Evolutionary conservation across 2,113 vertebrate genomes (phyloP).

Genomic region (Cathartes aura): DNA sequence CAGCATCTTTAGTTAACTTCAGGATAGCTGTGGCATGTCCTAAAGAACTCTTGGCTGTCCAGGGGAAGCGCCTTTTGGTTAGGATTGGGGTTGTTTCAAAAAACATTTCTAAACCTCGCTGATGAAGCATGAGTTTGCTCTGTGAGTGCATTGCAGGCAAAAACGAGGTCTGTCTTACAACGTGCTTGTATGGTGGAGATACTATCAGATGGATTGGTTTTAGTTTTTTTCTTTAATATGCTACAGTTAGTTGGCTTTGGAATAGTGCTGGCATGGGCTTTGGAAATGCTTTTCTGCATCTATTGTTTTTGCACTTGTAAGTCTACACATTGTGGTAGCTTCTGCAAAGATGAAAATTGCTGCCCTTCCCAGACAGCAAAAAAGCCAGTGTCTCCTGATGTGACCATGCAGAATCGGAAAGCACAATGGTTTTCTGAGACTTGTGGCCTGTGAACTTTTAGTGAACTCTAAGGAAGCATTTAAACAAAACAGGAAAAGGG

Average conservation of each 20-base stretch:
- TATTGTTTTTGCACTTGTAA: background rate
- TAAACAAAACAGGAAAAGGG: constrained; percentile 53
- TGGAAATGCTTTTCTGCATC: background rate
- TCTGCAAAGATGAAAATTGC: background rate
- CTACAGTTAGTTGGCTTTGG: background rate
- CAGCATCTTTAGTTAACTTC: background rate
- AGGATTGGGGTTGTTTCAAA: background rate
- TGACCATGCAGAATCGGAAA: background rate
- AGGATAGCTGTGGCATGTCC: background rate
- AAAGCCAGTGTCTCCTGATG: background rate
- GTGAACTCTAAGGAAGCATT: constrained; percentile 30
- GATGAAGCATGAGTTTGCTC: background rate
- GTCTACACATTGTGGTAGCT: background rate
- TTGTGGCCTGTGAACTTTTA: constrained; percentile 14
- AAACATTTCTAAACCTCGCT: background rate
- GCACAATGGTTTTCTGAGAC: background rate
- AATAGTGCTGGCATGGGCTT: background rate
- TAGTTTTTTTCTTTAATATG: background rate
- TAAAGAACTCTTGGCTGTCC: background rate
- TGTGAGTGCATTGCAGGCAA: background rate
- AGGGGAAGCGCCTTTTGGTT: background rate
- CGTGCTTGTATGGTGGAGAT: background rate
- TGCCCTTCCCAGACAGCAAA: background rate
- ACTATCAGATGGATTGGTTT: background rate
- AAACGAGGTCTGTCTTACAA: background rate